Conservation (phyloP, 1,140 invertebrate species). For the Chymomyza costata region DNA sequence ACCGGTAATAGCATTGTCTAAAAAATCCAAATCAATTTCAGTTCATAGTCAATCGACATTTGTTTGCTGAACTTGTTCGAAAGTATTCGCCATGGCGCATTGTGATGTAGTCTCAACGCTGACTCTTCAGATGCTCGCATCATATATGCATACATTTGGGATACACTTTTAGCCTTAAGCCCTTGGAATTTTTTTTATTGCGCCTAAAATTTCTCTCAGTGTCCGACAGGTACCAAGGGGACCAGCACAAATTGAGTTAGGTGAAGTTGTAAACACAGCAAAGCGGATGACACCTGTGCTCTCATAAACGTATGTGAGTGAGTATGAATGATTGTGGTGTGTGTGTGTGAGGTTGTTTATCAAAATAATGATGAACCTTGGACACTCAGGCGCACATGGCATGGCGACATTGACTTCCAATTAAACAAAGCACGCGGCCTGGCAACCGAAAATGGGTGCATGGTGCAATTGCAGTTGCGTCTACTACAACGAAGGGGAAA, state of each 20-base stretch:
- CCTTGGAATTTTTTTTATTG: conserved; percentile 2
- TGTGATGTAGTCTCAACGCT: too few relatives aligned
- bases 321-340: neutral
- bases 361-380: conserved; percentile 50
- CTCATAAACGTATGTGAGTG: conserved; percentile 3
- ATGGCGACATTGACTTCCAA: conserved; percentile 37
- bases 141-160: too few relatives aligned
- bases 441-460: conserved; percentile 40
- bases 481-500: conserved; percentile 21
- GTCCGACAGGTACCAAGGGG: too few relatives aligned
- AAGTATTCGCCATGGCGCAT: too few relatives aligned
- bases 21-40: too few relatives aligned
- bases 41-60: too few relatives aligned
- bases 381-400: conserved; percentile 14
- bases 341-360: conserved; percentile 39
- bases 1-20: too few relatives aligned
- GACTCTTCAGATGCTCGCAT: too few relatives aligned
- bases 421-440: conserved; percentile 12
- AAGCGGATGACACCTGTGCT: conserved; percentile 67
- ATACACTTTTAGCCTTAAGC: too few relatives aligned
- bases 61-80: too few relatives aligned
- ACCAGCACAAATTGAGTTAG: too few relatives aligned
- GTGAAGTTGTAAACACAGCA: conserved; percentile 23
- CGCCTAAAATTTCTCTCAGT: too few relatives aligned
- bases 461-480: conserved; percentile 19